Evolutionary conservation across 2,113 vertebrate species (phyloP).

Genomic region (Zootoca vivipara): DNA sequence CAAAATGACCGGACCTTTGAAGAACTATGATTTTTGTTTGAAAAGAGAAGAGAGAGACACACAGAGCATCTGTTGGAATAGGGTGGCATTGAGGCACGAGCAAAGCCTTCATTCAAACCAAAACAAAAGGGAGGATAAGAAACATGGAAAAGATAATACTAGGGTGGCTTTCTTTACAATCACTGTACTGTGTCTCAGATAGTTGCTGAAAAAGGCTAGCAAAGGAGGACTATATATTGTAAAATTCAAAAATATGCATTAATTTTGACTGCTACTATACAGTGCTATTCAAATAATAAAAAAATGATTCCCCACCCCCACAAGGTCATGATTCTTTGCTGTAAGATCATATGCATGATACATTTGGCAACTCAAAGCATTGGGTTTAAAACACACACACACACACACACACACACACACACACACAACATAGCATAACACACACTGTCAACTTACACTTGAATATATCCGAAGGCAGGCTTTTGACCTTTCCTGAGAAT

Average conservation of each 20-base stretch:
- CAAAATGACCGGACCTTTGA: neutral
- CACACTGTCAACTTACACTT: neutral
- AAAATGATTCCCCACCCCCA: neutral
- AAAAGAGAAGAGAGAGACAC: neutral
- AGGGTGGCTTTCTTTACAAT: neutral
- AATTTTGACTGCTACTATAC: neutral
- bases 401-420: too few relatives aligned
- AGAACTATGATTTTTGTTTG: neutral
- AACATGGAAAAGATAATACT: neutral
- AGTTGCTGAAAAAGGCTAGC: neutral
- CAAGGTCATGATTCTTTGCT: neutral
- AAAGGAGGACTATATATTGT: neutral
- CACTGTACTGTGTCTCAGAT: neutral
- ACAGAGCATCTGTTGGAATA: neutral
- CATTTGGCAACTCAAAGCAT: neutral
- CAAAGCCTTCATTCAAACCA: conserved; percentile 16
- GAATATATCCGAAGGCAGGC: neutral
- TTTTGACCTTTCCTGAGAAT: neutral
- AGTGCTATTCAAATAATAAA: neutral
- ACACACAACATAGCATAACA: too few relatives aligned
- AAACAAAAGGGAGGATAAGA: neutral
- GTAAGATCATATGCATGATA: neutral
- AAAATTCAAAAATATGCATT: neutral
- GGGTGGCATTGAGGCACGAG: too few relatives aligned
- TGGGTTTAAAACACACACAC: neutral